Conservation (phyloP, 2,113 vertebrate genomes). For the Antechinus stuartii region DNA sequence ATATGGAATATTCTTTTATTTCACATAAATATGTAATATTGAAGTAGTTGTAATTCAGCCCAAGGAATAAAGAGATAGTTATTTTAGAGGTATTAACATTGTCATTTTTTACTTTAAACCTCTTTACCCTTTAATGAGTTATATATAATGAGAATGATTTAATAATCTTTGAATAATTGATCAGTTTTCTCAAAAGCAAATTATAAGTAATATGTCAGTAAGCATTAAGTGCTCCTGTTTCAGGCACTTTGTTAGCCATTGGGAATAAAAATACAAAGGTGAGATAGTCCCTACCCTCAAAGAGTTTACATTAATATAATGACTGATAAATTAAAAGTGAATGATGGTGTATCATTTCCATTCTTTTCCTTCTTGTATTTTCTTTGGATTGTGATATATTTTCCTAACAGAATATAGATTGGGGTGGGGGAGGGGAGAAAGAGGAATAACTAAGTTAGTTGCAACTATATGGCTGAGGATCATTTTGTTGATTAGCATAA, state of each 20-base stretch:
- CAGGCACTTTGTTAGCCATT: background rate
- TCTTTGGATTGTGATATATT: background rate
- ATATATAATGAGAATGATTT: conserved; percentile 57
- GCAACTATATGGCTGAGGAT: background rate
- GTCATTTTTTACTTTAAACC: conserved; percentile 40
- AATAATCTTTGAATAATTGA: conserved; percentile 23
- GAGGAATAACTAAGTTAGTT: conserved; percentile 27
- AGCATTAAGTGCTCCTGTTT: background rate
- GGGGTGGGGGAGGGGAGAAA: background rate
- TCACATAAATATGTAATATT: background rate
- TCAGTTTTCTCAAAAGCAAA: conserved; percentile 38
- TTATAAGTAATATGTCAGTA: background rate
- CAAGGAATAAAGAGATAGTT: conserved; percentile 55
- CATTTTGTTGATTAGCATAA: conserved; percentile 14
- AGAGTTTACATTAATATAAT: conserved; percentile 7
- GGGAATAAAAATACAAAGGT: background rate
- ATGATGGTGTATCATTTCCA: conserved; percentile 28
- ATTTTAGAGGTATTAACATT: conserved; percentile 32
- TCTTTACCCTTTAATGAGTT: conserved; percentile 41
- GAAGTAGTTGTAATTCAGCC: background rate
- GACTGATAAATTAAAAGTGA: conserved; percentile 39
- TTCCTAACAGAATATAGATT: conserved; percentile 45
- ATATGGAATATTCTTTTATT: background rate
- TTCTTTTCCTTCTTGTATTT: background rate
- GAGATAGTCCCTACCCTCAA: background rate